Evolutionary conservation across 1,140 invertebrate species (phyloP).

Genomic region (Temnothorax curvispinosus): DNA sequence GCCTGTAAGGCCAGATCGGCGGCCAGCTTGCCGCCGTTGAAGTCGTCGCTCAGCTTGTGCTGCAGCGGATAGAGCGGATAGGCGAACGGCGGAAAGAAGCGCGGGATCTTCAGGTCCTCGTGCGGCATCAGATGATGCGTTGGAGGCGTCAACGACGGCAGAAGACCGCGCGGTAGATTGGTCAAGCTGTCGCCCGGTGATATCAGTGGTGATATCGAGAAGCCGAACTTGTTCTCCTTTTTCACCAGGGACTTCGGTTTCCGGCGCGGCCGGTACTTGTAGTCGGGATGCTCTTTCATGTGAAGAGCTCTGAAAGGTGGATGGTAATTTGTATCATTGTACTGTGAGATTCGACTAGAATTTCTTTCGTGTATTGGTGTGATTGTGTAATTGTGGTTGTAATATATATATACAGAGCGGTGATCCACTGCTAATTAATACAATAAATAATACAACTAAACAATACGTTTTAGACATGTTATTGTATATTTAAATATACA

Average conservation of each 20-base stretch:
- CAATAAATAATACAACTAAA: neutral
- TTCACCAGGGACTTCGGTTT: constrained; percentile 94
- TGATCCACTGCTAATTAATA: neutral
- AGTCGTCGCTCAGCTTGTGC: constrained; percentile 87
- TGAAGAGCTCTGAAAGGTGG: constrained; percentile 92
- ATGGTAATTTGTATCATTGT: constrained; percentile 1
- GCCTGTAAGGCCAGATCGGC: constrained; percentile 89
- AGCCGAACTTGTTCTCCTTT: constrained; percentile 91
- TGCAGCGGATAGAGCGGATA: constrained; percentile 90
- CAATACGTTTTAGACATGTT: neutral
- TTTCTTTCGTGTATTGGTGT: neutral
- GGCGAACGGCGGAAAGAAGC: constrained; percentile 90
- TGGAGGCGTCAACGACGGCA: constrained; percentile 88
- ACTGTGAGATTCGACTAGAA: neutral
- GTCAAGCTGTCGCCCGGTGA: constrained; percentile 83
- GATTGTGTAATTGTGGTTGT: neutral
- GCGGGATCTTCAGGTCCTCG: constrained; percentile 89
- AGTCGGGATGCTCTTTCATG: constrained; percentile 99
- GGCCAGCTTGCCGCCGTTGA: constrained; percentile 86
- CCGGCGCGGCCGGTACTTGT: constrained; percentile 96
- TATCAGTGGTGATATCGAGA: constrained; percentile 88
- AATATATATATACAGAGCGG: neutral
- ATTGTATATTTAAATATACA: neutral
- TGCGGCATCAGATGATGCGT: constrained; percentile 86
- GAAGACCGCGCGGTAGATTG: constrained; percentile 87